Evolutionary conservation across 2,888 invertebrate species (phyloP).

Genomic region (Limulus polyphemus): DNA sequence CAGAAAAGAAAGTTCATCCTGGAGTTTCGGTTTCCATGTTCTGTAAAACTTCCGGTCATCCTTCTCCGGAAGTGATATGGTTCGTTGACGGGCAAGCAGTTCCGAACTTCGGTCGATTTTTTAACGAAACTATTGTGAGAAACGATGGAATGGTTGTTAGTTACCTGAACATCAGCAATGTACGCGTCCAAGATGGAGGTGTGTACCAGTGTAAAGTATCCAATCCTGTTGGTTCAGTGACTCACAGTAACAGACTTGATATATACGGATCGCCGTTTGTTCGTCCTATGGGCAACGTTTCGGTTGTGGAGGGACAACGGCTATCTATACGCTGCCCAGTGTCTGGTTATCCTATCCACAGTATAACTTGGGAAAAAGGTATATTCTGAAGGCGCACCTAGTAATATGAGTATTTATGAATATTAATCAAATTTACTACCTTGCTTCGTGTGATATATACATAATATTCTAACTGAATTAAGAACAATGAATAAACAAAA

Average conservation of each 20-base stretch:
- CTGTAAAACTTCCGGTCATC: constrained; percentile 26
- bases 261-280: constrained; percentile 41
- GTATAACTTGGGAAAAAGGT: constrained; percentile 67
- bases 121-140: constrained; percentile 31
- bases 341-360: constrained; percentile 69
- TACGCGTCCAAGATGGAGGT: constrained; percentile 33
- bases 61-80: constrained; percentile 26
- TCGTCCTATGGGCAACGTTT: constrained; percentile 42
- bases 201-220: constrained; percentile 34
- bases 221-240: constrained; percentile 32
- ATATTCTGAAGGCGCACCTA: constrained; percentile 1
- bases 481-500: too few relatives aligned
- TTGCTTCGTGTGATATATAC: too few relatives aligned
- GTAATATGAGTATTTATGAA: background rate
- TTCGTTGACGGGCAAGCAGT: constrained; percentile 31
- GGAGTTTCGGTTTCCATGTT: constrained; percentile 76
- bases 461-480: too few relatives aligned
- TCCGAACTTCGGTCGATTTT: constrained; percentile 27
- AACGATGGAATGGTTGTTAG: constrained; percentile 34
- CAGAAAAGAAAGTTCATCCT: constrained; percentile 79
- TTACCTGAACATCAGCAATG: constrained; percentile 35
- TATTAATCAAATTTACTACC: background rate
- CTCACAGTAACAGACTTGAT: constrained; percentile 31
- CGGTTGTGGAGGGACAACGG: constrained; percentile 65
- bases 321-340: constrained; percentile 66